Base-by-base conservation (phyloP, 2,888 invertebrate genomes). In the Lysandra coridon region DNA sequence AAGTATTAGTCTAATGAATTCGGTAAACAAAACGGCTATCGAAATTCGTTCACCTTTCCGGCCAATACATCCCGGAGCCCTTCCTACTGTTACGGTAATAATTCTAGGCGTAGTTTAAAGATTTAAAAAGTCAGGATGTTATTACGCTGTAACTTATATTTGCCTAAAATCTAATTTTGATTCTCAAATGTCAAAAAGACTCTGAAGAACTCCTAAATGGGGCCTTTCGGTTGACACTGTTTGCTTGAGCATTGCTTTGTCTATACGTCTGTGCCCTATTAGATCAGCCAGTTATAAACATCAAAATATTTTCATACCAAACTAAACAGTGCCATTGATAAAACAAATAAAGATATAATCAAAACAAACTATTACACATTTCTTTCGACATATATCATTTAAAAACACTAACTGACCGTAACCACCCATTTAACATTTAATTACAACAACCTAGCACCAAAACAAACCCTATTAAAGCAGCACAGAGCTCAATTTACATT, bases 271-370 rank as follows among this genome's bases (percentile, higher is more conserved):
- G 6, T 14, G 33, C 33, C 10, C 4, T 69, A 37, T 69, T 37
- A 14, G 33, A 17, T 33, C 69, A 69, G 5, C 33, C 4, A 69
- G 69, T 37, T 80, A 81, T 81, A 78, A 53, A 77, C 30, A 78
- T 78, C 79, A 80, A 81, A 83, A 84, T 85, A 85, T 85, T 85
- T 85, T 84, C 82, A 84, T 84, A 80, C 82, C 81, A 78, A 80
- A 83, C 81, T 83, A 83, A 83, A 83, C 84, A 84, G 80, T 77
- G 69, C 78, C 84, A 84, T 84, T 84, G 84, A 84, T 83, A 82
- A 84, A 85, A 84, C 83, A 85, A 83, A 84, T 81, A 84, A 75
- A 49, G 81, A 84, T 84, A 83, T 79, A 80, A 83, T 83, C 83
- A 78, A 64, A 80, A 79, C 80, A 80, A 49, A 79, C 62, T 81